These are phyloP conservation scores for Dromiciops gliroides DNA, from an alignment of 2,113 vertebrate species.

Conservation along the genomic window DNA sequence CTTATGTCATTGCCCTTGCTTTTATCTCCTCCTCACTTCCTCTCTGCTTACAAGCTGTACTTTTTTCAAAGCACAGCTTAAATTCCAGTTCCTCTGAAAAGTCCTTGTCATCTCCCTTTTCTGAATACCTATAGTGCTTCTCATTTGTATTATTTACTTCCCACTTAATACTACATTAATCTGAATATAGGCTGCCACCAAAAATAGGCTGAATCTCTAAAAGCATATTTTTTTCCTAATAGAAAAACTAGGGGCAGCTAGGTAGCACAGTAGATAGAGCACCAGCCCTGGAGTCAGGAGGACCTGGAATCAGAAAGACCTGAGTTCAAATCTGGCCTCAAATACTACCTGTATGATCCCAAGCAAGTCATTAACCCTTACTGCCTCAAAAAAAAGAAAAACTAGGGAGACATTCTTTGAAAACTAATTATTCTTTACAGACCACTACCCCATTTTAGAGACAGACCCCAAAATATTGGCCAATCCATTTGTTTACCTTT, in stretches of 20 bases:
- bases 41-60: background rate
- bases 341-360: too few relatives aligned
- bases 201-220: background rate
- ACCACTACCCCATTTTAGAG: background rate
- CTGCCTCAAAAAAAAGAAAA: background rate
- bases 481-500: too few relatives aligned
- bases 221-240: background rate
- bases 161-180: background rate
- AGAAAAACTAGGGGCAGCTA: too few relatives aligned
- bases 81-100: background rate
- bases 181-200: background rate
- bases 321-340: too few relatives aligned
- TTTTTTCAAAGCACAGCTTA: background rate
- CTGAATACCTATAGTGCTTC: background rate
- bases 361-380: too few relatives aligned
- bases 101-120: background rate
- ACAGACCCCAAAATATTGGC: background rate
- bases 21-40: background rate
- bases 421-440: background rate
- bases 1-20: background rate
- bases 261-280: too few relatives aligned
- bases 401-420: background rate
- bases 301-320: too few relatives aligned
- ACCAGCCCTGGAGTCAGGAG: too few relatives aligned
- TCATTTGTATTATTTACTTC: background rate